Base-by-base conservation (phyloP, 2,797 vertebrate genomes). In the Hippocampus kuda region DNA sequence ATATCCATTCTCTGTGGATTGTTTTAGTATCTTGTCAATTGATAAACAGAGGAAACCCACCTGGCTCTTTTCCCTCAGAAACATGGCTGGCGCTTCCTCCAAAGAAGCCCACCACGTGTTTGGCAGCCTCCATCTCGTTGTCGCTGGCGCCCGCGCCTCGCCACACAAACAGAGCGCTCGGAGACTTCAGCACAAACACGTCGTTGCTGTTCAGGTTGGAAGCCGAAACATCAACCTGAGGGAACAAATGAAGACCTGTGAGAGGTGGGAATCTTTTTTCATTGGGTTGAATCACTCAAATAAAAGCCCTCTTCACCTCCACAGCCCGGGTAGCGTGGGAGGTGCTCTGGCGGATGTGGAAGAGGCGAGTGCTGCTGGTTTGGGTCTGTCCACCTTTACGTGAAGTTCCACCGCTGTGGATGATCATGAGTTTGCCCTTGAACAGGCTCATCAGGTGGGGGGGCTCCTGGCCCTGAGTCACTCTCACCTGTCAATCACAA, bases 371-470 rank as follows among this genome's bases (percentile, higher is more conserved):
- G 74, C 8, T 68, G 54, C 49, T 53, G 0, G 80, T 1, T 54
- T 75, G 24, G 0, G 80, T 78, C 73, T 93, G 92, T 11, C 90
- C 91, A 1, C 83, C 84, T 79, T 86, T 88, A n/a, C 89, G 81
- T n/a, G 90, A 92, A 0, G 92, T 93, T 68, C 92, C 92, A 1
- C 92, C 92, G 0, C 63, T 77, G 82, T 91, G 85, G 79, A 93
- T 89, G 73, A 92, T 87, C 89, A 93, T 89, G 67, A 89, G 89
- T 73, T 90, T 93, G 22, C 83, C 84, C 76, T 88, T 86, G 81
- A 93, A 93, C 79, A 93, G 75, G 73, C 91, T 92, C 90, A 93
- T 90, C 83, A 93, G 83, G 80, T 93, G 92, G 27, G 92, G 71
- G 16, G 92, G 92, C 84, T 93, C 92, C 80, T 91, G 91, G 70